Evolutionary conservation across 2,888 invertebrate species (phyloP), one percentile per base, ranked within the genome.

Genomic region (Melitaea athalia): DNA sequence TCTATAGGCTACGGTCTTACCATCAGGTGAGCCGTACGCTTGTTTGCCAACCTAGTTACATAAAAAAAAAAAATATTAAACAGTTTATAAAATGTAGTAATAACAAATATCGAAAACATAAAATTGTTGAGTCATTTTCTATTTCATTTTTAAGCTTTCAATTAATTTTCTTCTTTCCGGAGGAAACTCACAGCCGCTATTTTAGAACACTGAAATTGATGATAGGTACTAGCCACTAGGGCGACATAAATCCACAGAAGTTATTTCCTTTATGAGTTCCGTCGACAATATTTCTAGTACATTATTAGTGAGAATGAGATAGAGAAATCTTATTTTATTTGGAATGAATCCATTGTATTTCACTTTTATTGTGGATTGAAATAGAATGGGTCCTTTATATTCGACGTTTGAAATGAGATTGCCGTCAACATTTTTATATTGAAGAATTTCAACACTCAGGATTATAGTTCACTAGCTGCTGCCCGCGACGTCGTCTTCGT

Each of bases 281-380:
- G 31, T 33, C 33, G 14, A 7, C 33, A 33, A 55, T 33, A 55
- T 55, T 55, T 31, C n/a, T 55, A 5, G 31, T 33, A 33, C 6
- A 52, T 53, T 55, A 33, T 33, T 33, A 31, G 24, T 31, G 11
- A 11, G 24, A 53, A 33, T 7, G 6, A 33, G 33, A 7, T 33
- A 31, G 33, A 5, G 14, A 14, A 55, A 38, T 33, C 31, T 55
- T n/a, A 53, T 55, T 33, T 55, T 7, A 55, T n/a, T 55, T 53
- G 14, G 14, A 33, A 33, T 55, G 14, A n/a, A n/a, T 33, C 53
- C 31, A 55, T 55, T 55, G 53, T 55, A 33, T 55, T 55, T 55
- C 33, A 55, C 6, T 33, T 55, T 52, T 52, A 31, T 55, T 55
- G 53, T 31, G 31, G 1, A 55, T 3, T 14, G 14, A 33, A 53